Conservation (phyloP, 2,888 invertebrate genomes). For the Diplazon laetatorius region DNA sequence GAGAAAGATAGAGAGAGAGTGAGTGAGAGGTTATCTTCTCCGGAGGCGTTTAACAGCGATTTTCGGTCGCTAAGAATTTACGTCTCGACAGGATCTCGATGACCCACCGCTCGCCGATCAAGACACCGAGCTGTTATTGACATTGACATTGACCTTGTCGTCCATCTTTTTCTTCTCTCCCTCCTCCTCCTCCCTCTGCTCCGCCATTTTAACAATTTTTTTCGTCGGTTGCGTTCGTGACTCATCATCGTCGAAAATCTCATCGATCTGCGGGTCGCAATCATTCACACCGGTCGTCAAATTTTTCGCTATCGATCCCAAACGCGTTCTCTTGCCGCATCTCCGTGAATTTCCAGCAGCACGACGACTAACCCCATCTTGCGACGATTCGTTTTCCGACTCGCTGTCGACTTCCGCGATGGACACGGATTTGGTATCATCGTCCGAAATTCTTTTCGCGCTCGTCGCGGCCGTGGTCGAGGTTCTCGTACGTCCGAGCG, state of each 20-base stretch:
- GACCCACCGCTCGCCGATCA: conserved; percentile 59
- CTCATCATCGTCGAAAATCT: conserved; percentile 68
- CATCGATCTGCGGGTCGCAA: conserved; percentile 65
- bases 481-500: conserved; percentile 65
- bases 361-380: conserved; percentile 24
- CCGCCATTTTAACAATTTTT: conserved; percentile 61
- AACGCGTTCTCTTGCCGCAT: conserved; percentile 65
- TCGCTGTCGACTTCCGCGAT: conserved; percentile 74
- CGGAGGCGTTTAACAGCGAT: not conserved
- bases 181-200: too few species aligned
- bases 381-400: conserved; percentile 64
- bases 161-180: too few species aligned
- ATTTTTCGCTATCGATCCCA: conserved; percentile 66
- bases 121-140: conserved; percentile 66
- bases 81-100: conserved; percentile 55
- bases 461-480: conserved; percentile 17
- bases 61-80: conserved; percentile 20
- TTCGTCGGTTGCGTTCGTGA: conserved; percentile 70
- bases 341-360: conserved; percentile 1
- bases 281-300: conserved; percentile 46
- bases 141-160: too few species aligned
- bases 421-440: not conserved
- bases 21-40: too few species aligned
- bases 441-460: conserved; percentile 36
- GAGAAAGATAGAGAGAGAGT: too few species aligned